Evolutionary conservation across 2,113 vertebrate species (phyloP).

Genomic region (Sebastes fasciatus): DNA sequence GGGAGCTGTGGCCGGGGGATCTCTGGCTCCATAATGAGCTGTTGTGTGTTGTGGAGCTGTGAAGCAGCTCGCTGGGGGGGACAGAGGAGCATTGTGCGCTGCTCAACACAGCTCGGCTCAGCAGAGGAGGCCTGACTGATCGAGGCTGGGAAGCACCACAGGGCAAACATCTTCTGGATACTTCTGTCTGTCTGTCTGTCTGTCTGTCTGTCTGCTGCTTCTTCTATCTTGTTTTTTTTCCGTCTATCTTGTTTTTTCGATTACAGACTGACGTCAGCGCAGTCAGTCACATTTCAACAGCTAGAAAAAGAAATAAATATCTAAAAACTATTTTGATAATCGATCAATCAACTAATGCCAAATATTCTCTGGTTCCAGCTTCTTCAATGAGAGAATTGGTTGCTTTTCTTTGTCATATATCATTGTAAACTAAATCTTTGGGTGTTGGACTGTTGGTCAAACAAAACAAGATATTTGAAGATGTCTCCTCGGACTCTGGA

Average conservation of each 20-base stretch:
- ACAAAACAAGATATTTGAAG: background rate
- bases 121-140: conserved; percentile 60
- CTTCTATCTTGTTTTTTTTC: background rate
- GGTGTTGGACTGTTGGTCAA: background rate
- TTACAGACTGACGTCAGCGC: background rate
- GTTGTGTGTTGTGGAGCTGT: conserved; percentile 79
- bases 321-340: background rate
- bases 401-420: background rate
- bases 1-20: conserved; percentile 66
- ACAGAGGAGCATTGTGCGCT: conserved; percentile 79
- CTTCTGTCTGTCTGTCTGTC: conserved; percentile 41
- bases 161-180: conserved; percentile 62
- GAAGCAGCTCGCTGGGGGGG: conserved; percentile 57
- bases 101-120: conserved; percentile 29
- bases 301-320: too few species aligned
- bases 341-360: background rate
- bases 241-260: conserved; percentile 6
- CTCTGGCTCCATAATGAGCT: conserved; percentile 79
- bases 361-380: background rate
- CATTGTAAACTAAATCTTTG: background rate
- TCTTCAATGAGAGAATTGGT: background rate
- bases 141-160: conserved; percentile 73
- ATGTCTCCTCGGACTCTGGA: background rate
- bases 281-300: background rate
- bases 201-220: conserved; percentile 8